Percentiles rank a stretch among this genome's conserved stretches.
These are phyloP conservation scores for Esox masquinongy DNA, from an alignment of 2,797 vertebrate species.

Conservation along the genomic window DNA sequence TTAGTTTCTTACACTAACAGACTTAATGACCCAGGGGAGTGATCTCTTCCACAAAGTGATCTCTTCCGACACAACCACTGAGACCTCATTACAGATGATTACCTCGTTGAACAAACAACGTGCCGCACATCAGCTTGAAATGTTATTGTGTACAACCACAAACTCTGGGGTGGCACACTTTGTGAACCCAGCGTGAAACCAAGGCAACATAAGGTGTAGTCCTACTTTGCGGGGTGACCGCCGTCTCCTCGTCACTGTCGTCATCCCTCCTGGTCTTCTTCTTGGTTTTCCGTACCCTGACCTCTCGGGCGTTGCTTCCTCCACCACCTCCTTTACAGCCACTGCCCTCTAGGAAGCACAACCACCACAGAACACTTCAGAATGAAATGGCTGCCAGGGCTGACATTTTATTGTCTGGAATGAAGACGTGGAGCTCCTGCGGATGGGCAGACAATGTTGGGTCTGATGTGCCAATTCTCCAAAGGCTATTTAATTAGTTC, in stretches of 20 bases:
- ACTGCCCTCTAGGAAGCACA: constrained; percentile 80
- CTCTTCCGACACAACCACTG: constrained; percentile 34
- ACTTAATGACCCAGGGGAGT: constrained; percentile 37
- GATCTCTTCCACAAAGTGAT: constrained; percentile 24
- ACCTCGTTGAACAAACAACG: constrained; percentile 40
- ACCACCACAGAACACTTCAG: background rate
- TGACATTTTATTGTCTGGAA: no score
- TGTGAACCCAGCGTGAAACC: background rate
- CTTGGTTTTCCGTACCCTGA: constrained; percentile 89
- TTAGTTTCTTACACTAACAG: constrained; percentile 27
- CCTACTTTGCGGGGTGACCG: constrained; percentile 67
- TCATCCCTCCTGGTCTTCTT: constrained; percentile 90
- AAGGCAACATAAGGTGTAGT: background rate
- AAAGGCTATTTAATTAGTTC: no score
- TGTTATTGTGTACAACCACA: background rate
- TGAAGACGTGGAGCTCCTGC: no score
- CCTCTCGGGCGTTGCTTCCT: constrained; percentile 88
- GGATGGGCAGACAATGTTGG: no score
- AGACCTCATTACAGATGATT: constrained; percentile 38
- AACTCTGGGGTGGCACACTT: background rate
- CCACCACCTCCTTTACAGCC: constrained; percentile 84
- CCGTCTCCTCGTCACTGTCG: constrained; percentile 88
- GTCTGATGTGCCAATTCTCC: no score
- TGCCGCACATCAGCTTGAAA: background rate
- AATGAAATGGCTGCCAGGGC: no score